Evolutionary conservation across 2,113 vertebrate genomes (phyloP), one percentile per base, ranked within the genome.

Genomic region (Pseudorectes ferrugineus): DNA sequence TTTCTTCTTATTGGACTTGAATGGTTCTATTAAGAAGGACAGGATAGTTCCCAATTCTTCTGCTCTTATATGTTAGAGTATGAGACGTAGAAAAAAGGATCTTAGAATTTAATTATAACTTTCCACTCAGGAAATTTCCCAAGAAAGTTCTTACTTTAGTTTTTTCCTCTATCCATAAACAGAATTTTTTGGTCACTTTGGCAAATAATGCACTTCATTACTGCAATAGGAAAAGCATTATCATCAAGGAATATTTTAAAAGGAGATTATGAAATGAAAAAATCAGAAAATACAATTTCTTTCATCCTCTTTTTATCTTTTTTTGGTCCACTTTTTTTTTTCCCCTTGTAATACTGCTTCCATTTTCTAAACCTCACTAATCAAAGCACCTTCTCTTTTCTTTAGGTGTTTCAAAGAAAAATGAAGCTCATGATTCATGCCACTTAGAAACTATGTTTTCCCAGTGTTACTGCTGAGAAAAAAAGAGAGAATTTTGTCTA

Each of bases 321-420:
- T 49, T 98, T 95, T 95, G 63, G 43, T 63, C 95, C 77, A 48
- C 26, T 82, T 96, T 98, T 84, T 81, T 92, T 92, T 92, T 92
- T 96, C 83, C 77, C 24, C 5, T 87, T 97, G 88, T 89, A 75
- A 88, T 83, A 82, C 90, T 63, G 59, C 81, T 97, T 92, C 94
- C 36, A 96, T 94, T 92, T 96, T 96, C 83, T 95, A 96, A 87
- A 97, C 70, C 89, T 97, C 93, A 67, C 86, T 95, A 95, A 96
- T 97, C 92, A 98, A 95, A 43, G 62, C 52, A 89, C 95, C 63
- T 96, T 97, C 96, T 94, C 79, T 95, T 88, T 97, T 96, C 95
- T 97, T 97, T 68, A 98, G 95, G 75, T 92, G 81, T 81, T 98
- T 98, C 48, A 58, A 79, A 73, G n/a, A 90, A 77, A 93, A 88